These are phyloP conservation scores for Synergus laeviventris DNA, from an alignment of 2,888 invertebrate genomes.

Conservation along the genomic window DNA sequence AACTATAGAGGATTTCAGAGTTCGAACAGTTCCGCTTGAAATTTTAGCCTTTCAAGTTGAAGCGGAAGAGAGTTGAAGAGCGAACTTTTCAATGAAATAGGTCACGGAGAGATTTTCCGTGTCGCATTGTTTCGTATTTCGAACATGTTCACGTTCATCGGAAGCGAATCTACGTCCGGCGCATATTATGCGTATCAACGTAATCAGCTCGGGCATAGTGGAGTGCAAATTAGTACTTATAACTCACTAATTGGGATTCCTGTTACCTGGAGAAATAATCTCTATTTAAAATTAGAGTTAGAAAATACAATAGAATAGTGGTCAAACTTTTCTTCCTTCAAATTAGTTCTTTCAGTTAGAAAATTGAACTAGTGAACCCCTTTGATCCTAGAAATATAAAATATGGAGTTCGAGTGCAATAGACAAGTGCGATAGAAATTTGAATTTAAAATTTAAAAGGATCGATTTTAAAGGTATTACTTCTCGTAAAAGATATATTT, in stretches of 20 bases:
- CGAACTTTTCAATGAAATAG: slow-evolving; percentile 12
- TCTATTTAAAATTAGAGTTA: neutral
- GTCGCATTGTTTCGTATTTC: slow-evolving; percentile 6
- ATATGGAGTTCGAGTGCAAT: neutral
- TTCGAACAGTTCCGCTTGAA: neutral
- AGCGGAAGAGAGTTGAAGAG: neutral
- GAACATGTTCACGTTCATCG: neutral
- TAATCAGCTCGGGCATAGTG: neutral
- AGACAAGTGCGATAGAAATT: neutral
- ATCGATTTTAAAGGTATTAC: neutral
- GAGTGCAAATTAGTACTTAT: neutral
- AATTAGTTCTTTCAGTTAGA: neutral
- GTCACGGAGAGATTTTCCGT: slow-evolving; percentile 11
- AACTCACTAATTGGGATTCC: neutral
- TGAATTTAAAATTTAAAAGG: neutral
- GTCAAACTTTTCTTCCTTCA: too few relatives aligned
- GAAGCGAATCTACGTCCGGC: neutral
- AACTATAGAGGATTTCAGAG: neutral
- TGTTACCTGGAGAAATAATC: neutral
- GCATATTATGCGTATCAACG: neutral
- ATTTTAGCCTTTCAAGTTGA: neutral
- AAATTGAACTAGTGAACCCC: neutral
- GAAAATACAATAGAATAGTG: too few relatives aligned
- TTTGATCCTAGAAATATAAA: neutral
- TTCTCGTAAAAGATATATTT: slow-evolving; percentile 5